Evolutionary conservation across 64 coral and sea anemone genomes (phyloP).

Genomic region (Actinia tenebrosa): DNA sequence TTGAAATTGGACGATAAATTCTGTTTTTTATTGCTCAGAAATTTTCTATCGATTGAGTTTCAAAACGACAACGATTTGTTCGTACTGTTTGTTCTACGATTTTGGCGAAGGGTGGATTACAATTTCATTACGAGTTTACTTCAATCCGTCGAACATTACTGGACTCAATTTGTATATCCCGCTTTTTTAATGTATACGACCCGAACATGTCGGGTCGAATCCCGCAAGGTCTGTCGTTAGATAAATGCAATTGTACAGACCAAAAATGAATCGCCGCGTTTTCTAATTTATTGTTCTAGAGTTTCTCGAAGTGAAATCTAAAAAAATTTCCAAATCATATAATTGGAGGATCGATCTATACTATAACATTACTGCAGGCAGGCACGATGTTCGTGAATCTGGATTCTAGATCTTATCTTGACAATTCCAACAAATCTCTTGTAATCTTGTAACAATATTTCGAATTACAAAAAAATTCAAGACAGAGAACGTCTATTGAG

Average conservation of each 20-base stretch:
- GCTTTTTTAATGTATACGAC: neutral
- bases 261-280: neutral
- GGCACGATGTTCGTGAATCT: neutral
- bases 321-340: neutral
- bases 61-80: neutral
- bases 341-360: neutral
- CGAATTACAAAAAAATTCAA: neutral
- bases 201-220: neutral
- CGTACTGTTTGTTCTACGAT: neutral
- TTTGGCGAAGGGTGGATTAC: neutral
- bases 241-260: neutral
- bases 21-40: neutral
- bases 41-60: neutral
- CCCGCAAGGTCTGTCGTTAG: neutral
- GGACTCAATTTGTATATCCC: neutral
- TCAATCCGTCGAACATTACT: neutral
- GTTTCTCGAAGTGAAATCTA: conserved; percentile 11
- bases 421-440: neutral
- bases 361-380: neutral
- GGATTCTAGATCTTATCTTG: neutral
- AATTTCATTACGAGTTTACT: neutral
- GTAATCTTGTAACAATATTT: conserved; percentile 3
- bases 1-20: neutral
- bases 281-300: conserved; percentile 7
- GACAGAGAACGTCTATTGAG: neutral